Percentiles rank a stretch among this genome's conserved stretches.
phyloP scores from a whole-genome alignment of 2,888 invertebrate genomes.

The Noctua janthina region DNA sequence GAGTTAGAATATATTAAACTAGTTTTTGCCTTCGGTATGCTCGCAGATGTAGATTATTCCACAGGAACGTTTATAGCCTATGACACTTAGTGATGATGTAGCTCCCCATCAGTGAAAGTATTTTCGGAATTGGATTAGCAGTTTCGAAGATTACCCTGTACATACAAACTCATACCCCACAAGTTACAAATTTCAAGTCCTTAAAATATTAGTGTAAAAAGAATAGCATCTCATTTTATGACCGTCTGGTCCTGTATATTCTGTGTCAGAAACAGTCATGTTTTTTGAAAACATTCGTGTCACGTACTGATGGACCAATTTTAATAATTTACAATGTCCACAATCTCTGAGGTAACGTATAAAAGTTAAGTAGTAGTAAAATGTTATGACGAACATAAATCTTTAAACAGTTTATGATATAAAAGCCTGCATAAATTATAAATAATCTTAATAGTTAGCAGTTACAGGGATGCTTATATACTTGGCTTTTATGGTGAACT shows the following conservation, averaged over 20 bases:
- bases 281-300: neutral
- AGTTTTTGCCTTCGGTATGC: no score
- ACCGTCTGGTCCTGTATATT: neutral
- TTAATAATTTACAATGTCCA: constrained; percentile 17
- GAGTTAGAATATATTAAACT: no score
- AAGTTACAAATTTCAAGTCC: no score
- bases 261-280: neutral
- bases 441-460: neutral
- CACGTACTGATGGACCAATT: constrained; percentile 10
- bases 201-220: neutral
- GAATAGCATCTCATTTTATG: neutral
- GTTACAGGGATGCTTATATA: neutral
- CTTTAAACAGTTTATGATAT: constrained; percentile 1
- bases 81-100: no score
- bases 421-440: constrained; percentile 6
- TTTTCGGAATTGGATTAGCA: no score
- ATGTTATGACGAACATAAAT: constrained; percentile 12
- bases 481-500: neutral
- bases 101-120: no score
- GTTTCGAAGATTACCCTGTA: no score
- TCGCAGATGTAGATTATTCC: no score
- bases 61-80: no score
- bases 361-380: constrained; percentile 14
- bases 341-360: neutral
- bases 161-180: no score